phyloP scores from a whole-genome alignment of 2,113 vertebrate species.

The Pheucticus melanocephalus region DNA sequence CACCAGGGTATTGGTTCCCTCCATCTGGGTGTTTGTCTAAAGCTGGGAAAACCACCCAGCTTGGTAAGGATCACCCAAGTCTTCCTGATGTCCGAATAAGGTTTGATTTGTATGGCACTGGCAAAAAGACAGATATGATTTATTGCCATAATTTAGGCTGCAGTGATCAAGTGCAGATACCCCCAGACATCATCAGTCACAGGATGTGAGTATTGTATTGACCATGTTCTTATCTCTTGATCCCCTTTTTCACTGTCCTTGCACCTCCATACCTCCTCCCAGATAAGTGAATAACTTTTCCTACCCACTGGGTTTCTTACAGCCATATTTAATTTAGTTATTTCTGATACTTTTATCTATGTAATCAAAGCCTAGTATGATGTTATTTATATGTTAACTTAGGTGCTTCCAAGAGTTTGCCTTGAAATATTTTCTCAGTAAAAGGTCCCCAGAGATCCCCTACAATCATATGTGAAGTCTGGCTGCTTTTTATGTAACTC shows the following conservation, averaged over 20 bases:
- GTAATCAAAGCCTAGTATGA: neutral
- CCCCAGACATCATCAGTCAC: neutral
- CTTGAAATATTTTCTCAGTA: neutral
- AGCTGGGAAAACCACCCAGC: neutral
- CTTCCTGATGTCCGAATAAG: neutral
- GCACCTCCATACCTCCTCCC: neutral
- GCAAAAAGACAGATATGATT: neutral
- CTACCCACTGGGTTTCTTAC: neutral
- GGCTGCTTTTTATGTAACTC: neutral
- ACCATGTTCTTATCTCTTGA: neutral
- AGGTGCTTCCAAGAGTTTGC: neutral
- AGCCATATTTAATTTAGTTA: neutral
- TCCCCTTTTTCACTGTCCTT: neutral
- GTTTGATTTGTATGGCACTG: neutral
- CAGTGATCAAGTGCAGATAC: neutral
- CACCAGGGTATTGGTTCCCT: neutral
- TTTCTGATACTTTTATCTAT: neutral
- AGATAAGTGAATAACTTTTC: neutral
- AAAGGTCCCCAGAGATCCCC: neutral
- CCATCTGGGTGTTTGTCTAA: neutral
- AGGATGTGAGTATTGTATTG: fast-evolving
- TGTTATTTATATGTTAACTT: neutral
- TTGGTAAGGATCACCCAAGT: neutral
- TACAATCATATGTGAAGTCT: neutral
- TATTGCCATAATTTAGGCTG: neutral